Conservation (phyloP, 2,797 vertebrate genomes). For the Luscinia luscinia region DNA sequence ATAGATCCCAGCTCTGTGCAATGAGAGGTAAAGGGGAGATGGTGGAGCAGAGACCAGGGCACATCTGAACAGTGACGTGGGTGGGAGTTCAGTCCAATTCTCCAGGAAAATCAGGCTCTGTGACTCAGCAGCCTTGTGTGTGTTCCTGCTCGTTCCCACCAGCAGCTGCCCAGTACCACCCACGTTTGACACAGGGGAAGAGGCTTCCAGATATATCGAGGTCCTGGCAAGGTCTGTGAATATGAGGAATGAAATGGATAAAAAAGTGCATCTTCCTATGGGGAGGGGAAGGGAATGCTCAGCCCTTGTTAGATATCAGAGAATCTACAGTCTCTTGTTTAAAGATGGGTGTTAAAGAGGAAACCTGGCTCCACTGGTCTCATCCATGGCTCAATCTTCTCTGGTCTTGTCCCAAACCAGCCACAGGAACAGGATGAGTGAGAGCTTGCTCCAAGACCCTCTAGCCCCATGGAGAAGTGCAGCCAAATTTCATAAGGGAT, state of each 20-base stretch:
- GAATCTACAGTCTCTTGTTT: neutral
- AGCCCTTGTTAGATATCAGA: neutral
- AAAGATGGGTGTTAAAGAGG: neutral
- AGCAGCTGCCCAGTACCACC: constrained; percentile 31
- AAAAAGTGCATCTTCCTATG: neutral
- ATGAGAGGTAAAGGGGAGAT: neutral
- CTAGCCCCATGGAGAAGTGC: accelerated
- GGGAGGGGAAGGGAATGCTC: neutral
- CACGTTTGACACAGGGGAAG: neutral
- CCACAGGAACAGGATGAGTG: neutral
- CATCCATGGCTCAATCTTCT: accelerated
- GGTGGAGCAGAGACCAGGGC: neutral
- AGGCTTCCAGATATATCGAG: neutral
- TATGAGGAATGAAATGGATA: neutral
- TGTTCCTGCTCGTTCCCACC: neutral
- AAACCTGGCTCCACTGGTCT: neutral
- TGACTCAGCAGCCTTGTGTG: neutral
- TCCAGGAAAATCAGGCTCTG: neutral
- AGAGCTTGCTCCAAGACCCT: neutral
- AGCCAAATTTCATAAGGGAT: neutral
- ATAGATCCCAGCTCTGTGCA: neutral
- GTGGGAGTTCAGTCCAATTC: neutral
- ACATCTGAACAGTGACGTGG: neutral
- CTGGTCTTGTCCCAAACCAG: neutral
- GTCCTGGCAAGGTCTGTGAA: neutral